These are phyloP conservation scores for Sebastes taczanowskii DNA, from an alignment of 2,797 vertebrate species.

Conservation along the genomic window DNA sequence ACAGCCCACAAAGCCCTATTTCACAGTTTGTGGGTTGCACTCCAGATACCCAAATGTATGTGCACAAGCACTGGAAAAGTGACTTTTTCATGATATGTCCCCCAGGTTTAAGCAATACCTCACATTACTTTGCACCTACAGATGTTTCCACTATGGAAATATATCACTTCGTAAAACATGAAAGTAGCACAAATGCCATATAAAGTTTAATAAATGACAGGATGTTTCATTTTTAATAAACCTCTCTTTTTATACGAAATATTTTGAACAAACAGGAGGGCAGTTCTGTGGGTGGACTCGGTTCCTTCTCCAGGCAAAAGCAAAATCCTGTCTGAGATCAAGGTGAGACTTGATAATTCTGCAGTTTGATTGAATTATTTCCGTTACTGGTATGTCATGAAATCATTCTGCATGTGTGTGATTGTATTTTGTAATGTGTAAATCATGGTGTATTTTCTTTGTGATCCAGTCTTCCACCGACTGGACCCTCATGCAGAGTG, in stretches of 20 bases:
- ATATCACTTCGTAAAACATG: not conserved
- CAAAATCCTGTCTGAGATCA: conserved; percentile 75
- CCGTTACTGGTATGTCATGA: not conserved
- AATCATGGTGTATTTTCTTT: not conserved
- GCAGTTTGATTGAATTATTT: not conserved
- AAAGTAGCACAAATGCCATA: not conserved
- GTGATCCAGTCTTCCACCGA: conserved; percentile 15
- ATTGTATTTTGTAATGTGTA: not conserved
- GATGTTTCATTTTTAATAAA: not conserved
- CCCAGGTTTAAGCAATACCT: not conserved
- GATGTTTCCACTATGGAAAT: not conserved
- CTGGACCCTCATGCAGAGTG: conserved; percentile 33
- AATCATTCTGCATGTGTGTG: not conserved
- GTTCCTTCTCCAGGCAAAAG: conserved; percentile 83
- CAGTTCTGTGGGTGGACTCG: conserved; percentile 74
- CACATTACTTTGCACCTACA: not conserved
- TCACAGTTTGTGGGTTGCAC: too few species aligned
- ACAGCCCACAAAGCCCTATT: too few species aligned
- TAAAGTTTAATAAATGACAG: not conserved
- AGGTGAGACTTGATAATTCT: conserved; percentile 55
- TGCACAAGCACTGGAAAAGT: too few species aligned
- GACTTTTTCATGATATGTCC: not conserved
- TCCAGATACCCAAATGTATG: too few species aligned
- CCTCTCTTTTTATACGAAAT: not conserved
- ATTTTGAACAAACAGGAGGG: conserved; percentile 56